These are phyloP conservation scores for Venusia cambrica DNA, from an alignment of 2,888 invertebrate species.

Conservation along the genomic window DNA sequence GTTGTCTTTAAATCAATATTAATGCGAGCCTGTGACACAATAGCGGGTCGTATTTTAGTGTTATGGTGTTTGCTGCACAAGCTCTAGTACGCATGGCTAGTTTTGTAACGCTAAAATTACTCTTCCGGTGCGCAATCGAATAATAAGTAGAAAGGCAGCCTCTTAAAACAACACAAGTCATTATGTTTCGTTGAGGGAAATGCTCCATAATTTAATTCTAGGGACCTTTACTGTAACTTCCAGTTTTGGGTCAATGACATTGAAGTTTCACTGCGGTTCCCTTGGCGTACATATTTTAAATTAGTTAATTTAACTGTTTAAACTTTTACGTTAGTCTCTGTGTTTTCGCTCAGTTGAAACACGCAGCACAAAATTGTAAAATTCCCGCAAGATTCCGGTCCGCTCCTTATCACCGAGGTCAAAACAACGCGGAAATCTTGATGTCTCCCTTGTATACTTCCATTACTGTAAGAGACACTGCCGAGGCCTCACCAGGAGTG, in stretches of 20 bases:
- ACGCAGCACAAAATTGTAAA: not conserved
- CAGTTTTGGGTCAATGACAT: constrained; percentile 45
- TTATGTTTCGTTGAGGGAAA: constrained; percentile 38
- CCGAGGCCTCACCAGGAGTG: constrained; percentile 13
- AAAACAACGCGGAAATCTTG: too few relatives aligned
- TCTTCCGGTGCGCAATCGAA: constrained; percentile 14
- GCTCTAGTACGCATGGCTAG: constrained; percentile 10
- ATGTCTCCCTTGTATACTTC: too few relatives aligned
- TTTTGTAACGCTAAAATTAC: constrained; percentile 13
- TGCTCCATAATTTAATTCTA: constrained; percentile 56
- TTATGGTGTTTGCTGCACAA: constrained; percentile 11
- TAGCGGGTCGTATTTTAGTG: constrained; percentile 17
- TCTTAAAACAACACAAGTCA: constrained; percentile 44
- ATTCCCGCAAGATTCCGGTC: too few relatives aligned
- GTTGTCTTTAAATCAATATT: constrained; percentile 21
- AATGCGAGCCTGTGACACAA: constrained; percentile 20
- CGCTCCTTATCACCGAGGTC: too few relatives aligned
- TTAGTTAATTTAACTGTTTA: too few relatives aligned
- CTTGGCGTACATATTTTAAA: constrained; percentile 23
- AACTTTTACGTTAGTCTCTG: constrained; percentile 9
- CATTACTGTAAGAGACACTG: too few relatives aligned
- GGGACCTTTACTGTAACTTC: constrained; percentile 38
- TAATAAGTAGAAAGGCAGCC: constrained; percentile 26
- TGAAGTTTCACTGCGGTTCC: constrained; percentile 40
- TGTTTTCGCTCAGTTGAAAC: constrained; percentile 3